Percentiles rank a stretch among this genome's conserved stretches.
Evolutionary conservation across 2,113 vertebrate species (phyloP).

Genomic region (Triplophysa siluroides): DNA sequence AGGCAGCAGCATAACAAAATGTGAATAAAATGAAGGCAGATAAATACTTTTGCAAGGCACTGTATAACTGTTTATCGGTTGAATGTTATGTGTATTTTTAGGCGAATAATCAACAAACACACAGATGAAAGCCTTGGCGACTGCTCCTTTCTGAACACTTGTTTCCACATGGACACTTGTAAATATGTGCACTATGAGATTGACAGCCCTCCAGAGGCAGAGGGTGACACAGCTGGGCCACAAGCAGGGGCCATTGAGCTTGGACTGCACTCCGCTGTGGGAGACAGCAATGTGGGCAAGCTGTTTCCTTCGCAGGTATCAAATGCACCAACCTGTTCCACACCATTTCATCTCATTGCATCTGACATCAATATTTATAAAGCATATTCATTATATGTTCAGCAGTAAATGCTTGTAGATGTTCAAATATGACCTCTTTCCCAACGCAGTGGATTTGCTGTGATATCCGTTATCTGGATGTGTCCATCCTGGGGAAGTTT

Average conservation of each 20-base stretch:
- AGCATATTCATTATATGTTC: neutral
- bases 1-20: too few species aligned
- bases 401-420: neutral
- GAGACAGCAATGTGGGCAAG: conserved; percentile 82
- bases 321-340: neutral
- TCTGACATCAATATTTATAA: neutral
- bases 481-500: conserved; percentile 92
- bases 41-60: too few species aligned
- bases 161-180: conserved; percentile 96
- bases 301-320: conserved; percentile 85
- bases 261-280: conserved; percentile 74
- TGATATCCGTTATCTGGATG: conserved; percentile 90
- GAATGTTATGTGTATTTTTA: conserved; percentile 52
- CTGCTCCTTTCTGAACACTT: conserved; percentile 94
- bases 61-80: neutral
- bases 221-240: conserved; percentile 70
- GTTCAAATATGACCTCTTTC: neutral
- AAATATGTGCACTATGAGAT: conserved; percentile 96
- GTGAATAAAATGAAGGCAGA: too few species aligned
- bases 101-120: conserved; percentile 92
- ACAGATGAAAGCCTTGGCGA: conserved; percentile 91
- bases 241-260: conserved; percentile 75
- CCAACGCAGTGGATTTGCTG: conserved; percentile 89
- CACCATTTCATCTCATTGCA: neutral
- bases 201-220: conserved; percentile 80